Base-by-base conservation (phyloP, 1,140 invertebrate species). In the Hyposmocoma kahamanoa region DNA sequence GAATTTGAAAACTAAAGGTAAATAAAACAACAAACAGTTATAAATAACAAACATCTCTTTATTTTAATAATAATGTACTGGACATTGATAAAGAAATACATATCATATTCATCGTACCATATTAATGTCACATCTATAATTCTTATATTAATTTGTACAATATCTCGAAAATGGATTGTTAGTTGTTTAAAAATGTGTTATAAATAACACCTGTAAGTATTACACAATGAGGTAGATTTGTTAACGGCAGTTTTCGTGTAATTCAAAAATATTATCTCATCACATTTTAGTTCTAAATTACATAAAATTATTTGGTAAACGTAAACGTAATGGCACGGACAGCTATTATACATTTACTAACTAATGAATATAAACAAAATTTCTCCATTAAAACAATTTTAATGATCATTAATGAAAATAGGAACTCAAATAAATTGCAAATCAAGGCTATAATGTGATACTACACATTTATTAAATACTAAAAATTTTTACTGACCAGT, bases 11-110 rank as follows among this genome's bases (percentile, higher is more conserved):
- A 47, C 39, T 42, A 48, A 18, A 2, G 22, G 17, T 9, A 50
- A 52, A 42, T 19, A 63, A 74, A 49, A 50, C 59, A 69, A 71
- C 47, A 65, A 45, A 22, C 47, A 21, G 56, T 57, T 56, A 56
- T 76, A 74, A 81, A 85, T 83, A 85, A 85, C 81, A 85, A 85
- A 83, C 81, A 85, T 83, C 58, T 84, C 65, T 82, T 84, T 83
- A 84, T 85, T 83, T 53, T 70, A 73, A 72, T 82, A 79, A 57
- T 79, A 74, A 77, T 78, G 72, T 82, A 81, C 68, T 75, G 77
- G 79, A 83, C 76, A 85, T 78, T 66, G 68, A 83, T 81, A 83
- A 75, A 80, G 72, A 73, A 81, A 78, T 81, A 83, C 77, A 80
- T 78, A 68, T 69, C n/a, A 67, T 77, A 78, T 76, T 78, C 52